A percentile compares a stretch with the other conserved stretches of the same genome.
These are phyloP conservation scores for Coelinius sp. DNA, from an alignment of 2,888 invertebrate species.

Conservation along the genomic window DNA sequence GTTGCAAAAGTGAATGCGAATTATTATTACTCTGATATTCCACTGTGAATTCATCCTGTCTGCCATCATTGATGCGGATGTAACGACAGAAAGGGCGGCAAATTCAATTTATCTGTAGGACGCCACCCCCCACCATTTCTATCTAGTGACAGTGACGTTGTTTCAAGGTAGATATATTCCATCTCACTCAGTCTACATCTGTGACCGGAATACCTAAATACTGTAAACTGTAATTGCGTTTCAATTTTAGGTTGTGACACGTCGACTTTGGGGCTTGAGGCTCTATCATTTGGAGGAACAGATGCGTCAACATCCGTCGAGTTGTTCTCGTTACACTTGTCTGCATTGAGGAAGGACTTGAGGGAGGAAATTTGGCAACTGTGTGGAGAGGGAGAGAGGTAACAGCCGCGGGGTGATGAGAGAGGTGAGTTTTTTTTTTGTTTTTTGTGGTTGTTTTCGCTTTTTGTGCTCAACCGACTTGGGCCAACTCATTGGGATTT, in stretches of 20 bases:
- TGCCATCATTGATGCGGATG: slow-evolving; percentile 15
- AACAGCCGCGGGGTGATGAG: slow-evolving; percentile 1
- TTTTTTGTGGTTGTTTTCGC: no score
- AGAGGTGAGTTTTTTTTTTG: neutral
- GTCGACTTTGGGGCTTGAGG: slow-evolving; percentile 7
- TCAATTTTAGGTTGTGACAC: slow-evolving; percentile 33
- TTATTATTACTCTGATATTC: neutral
- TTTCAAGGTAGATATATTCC: neutral
- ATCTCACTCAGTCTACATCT: slow-evolving; percentile 21
- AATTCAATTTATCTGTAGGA: slow-evolving; percentile 23
- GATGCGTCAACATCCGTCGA: slow-evolving; percentile 11
- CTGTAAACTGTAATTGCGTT: slow-evolving; percentile 30
- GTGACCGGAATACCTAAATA: slow-evolving; percentile 39
- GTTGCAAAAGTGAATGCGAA: neutral
- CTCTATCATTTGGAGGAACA: slow-evolving; percentile 24
- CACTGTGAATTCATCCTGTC: neutral
- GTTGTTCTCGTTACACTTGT: slow-evolving; percentile 1
- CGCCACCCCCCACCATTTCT: no score
- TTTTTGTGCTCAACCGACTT: slow-evolving; percentile 1
- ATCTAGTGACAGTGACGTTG: slow-evolving; percentile 3
- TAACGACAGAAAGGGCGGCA: slow-evolving; percentile 12
- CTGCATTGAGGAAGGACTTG: neutral
- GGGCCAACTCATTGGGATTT: slow-evolving; percentile 46
- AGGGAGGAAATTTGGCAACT: slow-evolving; percentile 25
- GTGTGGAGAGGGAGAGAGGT: neutral